phyloP scores from a whole-genome alignment of 2,888 invertebrate species.

The Ellobium chinense region DNA sequence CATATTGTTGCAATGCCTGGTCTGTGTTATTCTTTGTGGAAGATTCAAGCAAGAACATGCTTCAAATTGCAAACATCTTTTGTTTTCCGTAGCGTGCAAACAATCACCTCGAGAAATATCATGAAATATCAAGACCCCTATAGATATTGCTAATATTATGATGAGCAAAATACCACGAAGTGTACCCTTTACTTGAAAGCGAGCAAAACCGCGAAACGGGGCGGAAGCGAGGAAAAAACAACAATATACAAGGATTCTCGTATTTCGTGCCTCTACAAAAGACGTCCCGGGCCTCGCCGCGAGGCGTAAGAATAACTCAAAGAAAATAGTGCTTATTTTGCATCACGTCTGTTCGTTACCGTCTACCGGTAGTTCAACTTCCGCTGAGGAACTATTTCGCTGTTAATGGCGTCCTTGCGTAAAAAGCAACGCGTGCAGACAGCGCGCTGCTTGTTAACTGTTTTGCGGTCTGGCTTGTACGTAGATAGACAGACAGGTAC shows the following conservation, averaged over 20 bases:
- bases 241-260: conserved; percentile 42
- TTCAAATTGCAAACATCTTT: conserved; percentile 34
- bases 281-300: conserved; percentile 9
- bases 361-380: conserved; percentile 36
- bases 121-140: conserved; percentile 32
- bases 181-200: conserved; percentile 44
- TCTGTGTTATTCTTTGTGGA: too few species aligned
- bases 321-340: conserved; percentile 46
- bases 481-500: too few species aligned
- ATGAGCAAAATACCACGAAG: conserved; percentile 34
- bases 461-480: too few species aligned
- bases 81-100: conserved; percentile 19
- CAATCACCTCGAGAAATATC: conserved; percentile 25
- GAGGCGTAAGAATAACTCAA: conserved; percentile 44
- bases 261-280: conserved; percentile 13
- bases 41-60: conserved; percentile 16
- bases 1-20: too few species aligned
- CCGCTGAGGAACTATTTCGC: conserved; percentile 36
- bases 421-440: too few species aligned
- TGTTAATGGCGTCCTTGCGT: conserved; percentile 7
- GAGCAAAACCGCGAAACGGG: conserved; percentile 22
- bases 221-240: conserved; percentile 41
- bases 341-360: conserved; percentile 37
- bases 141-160: conserved; percentile 40
- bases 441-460: too few species aligned